Conservation (phyloP, 2,888 invertebrate species). For the Lasioglossum malachurum region DNA sequence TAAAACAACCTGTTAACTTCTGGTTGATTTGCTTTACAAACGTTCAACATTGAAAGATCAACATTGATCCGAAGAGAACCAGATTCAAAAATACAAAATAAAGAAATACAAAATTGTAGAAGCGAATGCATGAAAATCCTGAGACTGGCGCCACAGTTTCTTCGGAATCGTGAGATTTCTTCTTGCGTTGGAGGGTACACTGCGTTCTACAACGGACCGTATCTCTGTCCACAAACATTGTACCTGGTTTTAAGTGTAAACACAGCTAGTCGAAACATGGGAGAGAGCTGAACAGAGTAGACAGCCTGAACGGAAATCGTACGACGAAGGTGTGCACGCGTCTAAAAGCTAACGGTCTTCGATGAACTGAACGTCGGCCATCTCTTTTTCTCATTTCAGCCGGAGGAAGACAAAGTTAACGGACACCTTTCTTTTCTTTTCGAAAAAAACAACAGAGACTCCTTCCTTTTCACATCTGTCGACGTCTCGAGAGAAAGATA, state of each 20-base stretch:
- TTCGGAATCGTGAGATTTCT: background rate
- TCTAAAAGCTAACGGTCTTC: constrained; percentile 15
- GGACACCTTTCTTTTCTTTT: constrained; percentile 11
- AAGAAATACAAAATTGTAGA: background rate
- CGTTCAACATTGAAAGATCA: background rate
- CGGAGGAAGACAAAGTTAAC: constrained; percentile 54
- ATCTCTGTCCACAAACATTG: constrained; percentile 64
- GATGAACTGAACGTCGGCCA: constrained; percentile 36
- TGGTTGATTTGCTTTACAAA: background rate
- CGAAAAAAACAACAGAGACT: constrained; percentile 15
- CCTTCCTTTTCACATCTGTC: background rate
- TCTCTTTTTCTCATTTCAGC: constrained; percentile 12
- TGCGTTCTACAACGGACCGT: constrained; percentile 23
- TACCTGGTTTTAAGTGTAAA: constrained; percentile 66
- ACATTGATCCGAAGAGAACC: background rate
- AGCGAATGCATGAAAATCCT: background rate
- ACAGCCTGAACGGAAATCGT: constrained; percentile 34
- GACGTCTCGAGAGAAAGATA: constrained; percentile 30
- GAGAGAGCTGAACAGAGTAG: constrained; percentile 27
- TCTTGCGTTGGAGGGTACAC: background rate
- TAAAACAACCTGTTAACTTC: background rate
- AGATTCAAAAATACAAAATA: background rate
- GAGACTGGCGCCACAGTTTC: background rate
- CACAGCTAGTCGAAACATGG: constrained; percentile 37
- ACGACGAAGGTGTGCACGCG: constrained; percentile 7